phyloP scores from a whole-genome alignment of 2,797 vertebrate species.

The Channallabes apus region DNA sequence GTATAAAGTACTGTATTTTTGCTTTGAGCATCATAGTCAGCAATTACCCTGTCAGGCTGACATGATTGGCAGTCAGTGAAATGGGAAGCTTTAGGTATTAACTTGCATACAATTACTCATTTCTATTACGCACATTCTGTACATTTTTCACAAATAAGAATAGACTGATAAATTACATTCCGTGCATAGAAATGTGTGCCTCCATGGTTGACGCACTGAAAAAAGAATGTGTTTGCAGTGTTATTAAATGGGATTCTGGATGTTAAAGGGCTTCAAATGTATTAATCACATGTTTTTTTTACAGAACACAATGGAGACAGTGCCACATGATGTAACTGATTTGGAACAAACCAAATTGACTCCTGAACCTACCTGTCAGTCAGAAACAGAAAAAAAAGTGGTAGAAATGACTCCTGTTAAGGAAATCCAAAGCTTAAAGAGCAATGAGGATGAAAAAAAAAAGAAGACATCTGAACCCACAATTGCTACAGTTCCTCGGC shows the following conservation, averaged over 20 bases:
- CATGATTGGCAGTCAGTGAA: not conserved
- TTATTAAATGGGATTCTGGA: not conserved
- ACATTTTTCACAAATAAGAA: not conserved
- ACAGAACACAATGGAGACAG: slow-evolving; percentile 43
- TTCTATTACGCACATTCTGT: not conserved
- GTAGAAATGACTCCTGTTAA: slow-evolving; percentile 12
- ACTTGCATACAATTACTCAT: not conserved
- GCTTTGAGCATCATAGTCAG: not conserved
- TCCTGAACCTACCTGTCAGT: not conserved
- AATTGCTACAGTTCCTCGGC: slow-evolving; percentile 12
- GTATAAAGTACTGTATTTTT: not conserved
- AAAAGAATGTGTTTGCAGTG: no score
- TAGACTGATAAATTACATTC: not conserved
- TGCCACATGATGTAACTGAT: slow-evolving; percentile 17
- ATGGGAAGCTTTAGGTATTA: not conserved
- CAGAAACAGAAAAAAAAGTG: slow-evolving; percentile 26
- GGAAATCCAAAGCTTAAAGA: slow-evolving; percentile 32
- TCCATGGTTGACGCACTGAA: not conserved
- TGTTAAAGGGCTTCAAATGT: not conserved
- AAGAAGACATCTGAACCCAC: not conserved
- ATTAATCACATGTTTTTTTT: slow-evolving; percentile 28
- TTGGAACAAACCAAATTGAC: slow-evolving; percentile 19
- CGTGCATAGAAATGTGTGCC: not conserved
- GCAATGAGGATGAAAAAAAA: slow-evolving; percentile 22
- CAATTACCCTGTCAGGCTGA: not conserved